Evolutionary conservation across 2,888 invertebrate species (phyloP), one percentile per base, ranked within the genome.

Genomic region (Acleris literana): DNA sequence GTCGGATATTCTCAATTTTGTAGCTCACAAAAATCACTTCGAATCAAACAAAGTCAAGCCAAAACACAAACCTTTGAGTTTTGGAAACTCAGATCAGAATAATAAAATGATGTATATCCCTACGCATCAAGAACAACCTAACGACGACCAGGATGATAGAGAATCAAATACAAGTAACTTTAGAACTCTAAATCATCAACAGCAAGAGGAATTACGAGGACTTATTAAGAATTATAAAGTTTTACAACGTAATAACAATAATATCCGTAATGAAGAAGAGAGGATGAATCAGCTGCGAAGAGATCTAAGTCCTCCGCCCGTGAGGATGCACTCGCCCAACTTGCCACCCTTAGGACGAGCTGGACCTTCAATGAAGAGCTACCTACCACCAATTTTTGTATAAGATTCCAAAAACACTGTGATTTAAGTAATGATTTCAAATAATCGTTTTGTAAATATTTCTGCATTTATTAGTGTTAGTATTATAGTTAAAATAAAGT

Each of bases 221-320:
- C 79, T 84, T 20, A 87, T 92, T 22, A 92, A 88, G 77, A 92
- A 90, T 72, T 92, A 92, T 68, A 92, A 92, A 80, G 85, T 90
- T 20, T 75, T 92, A 68, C 89, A 90, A 71, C 79, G 92, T 59
- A 88, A 87, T 69, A 84, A 84, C 66, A 82, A 79, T 68, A 74
- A 74, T 46, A 79, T 78, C 29, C 83, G 78, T 44, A 65, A 69
- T n/a, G 78, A 80, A 44, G 77, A 80, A 69, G 74, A 78, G 56
- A 74, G 77, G 51, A 63, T 53, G 33, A 81, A 80, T 70, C 76
- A 80, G 60, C 70, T 81, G 44, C 76, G 73, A 68, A 81, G 82
- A 71, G 84, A 85, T 68, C 69, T 82, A 58, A 80, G 79, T 52
- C 84, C 85, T 57, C 81, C 82, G 43, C 80, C 86, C n/a, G 70